Base-by-base conservation (phyloP, 1,140 invertebrate genomes). In the Trinorchestia longiramus region DNA sequence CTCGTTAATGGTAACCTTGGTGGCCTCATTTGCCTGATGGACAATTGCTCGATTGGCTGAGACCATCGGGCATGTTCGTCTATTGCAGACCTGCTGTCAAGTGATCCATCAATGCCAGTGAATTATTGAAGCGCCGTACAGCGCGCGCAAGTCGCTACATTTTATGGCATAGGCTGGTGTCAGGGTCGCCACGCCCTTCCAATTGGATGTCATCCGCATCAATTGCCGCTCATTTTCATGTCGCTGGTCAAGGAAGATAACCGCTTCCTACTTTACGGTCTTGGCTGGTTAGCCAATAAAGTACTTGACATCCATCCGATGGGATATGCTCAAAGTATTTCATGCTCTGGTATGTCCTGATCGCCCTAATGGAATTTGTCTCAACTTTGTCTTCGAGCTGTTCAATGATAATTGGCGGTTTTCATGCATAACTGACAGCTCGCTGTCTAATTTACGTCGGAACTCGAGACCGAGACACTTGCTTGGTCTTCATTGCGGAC, bases 161-260 rank as follows among this genome's bases (percentile, higher is more conserved):
- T 94, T 94, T 40, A 94, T 11, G 44, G 41, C 0, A 15, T 91
- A 91, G 41, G 41, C 43, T 44, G 43, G 41, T 94, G 92, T 11
- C 4, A 44, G 44, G 44, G 92, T 94, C 43, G 43, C 43, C 44
- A 45, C 92, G 62, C 43, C 41, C 92, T 45, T 28, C 43, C 92
- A 94, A 47, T 94, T 94, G 43, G 92, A 47, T 94, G 44, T 94
- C 92, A 94, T 94, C 44, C 92, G 40, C 40, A 19, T 47, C 96
- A 95, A 95, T 96, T 95, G 96, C 96, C 90, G 96, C 96, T 87
- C 47, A 95, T 95, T 95, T 95, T 57, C 41, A 36, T 87, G 62
- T 53, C 95, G 45, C 53, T 91, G 95, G 23, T 45, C 87, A 91
- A 77, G 45, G 53, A 88, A 40, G 40, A 88, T 36, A 42, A 77